A percentile compares a stretch with the other conserved stretches of the same genome.
These are phyloP conservation scores for Acrossocheilus fasciatus DNA, from an alignment of 2,797 vertebrate genomes.

Conservation along the genomic window DNA sequence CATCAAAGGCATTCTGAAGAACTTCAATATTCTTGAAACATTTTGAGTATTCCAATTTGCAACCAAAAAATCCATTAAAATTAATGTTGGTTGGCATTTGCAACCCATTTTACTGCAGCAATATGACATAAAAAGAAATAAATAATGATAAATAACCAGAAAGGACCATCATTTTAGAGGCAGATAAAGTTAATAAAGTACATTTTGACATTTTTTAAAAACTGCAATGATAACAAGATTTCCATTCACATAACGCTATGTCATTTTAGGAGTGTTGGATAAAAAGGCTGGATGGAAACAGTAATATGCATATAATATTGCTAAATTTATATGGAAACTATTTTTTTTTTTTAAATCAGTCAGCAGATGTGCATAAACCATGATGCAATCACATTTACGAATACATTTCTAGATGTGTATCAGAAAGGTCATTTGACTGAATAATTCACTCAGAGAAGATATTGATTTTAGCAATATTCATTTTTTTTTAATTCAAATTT, in stretches of 20 bases:
- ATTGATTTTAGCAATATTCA: background rate
- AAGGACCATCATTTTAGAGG: background rate
- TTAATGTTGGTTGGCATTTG: background rate
- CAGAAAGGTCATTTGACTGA: constrained; percentile 2
- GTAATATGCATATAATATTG: background rate
- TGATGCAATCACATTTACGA: background rate
- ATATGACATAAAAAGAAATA: background rate
- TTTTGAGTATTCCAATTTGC: background rate
- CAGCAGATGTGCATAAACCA: background rate
- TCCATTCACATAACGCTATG: background rate
- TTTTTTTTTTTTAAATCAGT: background rate
- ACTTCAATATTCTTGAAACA: background rate
- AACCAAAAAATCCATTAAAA: background rate
- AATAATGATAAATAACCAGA: background rate
- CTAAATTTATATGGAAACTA: background rate
- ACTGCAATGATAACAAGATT: background rate
- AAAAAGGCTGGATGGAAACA: background rate
- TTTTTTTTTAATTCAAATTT: background rate
- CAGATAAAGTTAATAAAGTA: background rate
- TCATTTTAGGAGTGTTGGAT: background rate
- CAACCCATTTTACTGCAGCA: background rate
- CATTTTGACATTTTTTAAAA: background rate
- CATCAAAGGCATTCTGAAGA: background rate
- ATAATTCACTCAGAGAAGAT: background rate
- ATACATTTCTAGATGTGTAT: background rate